These are phyloP conservation scores for Armadillidium nasatum DNA, from an alignment of 1,140 invertebrate species.

Conservation along the genomic window DNA sequence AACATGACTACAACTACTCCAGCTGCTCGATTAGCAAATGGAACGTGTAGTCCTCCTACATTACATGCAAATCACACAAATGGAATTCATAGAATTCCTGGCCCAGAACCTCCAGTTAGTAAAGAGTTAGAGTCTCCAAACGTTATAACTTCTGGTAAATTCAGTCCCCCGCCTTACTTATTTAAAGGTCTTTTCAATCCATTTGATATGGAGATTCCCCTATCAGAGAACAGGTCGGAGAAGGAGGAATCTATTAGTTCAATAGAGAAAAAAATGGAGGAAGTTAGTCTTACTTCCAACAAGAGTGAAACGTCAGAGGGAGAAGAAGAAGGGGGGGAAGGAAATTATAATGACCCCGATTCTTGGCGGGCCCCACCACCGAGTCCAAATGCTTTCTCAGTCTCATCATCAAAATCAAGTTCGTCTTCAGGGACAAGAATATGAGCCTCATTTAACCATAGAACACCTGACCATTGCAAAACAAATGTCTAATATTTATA, in stretches of 20 bases:
- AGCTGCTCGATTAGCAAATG: slow-evolving; percentile 27
- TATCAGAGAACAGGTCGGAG: background rate
- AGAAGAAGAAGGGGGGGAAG: too few relatives aligned
- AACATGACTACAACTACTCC: slow-evolving; percentile 18
- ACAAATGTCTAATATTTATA: background rate
- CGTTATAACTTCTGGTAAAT: slow-evolving; percentile 25
- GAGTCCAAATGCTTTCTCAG: background rate
- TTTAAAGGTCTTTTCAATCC: slow-evolving; percentile 26
- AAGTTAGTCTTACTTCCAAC: background rate
- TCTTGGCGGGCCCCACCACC: background rate
- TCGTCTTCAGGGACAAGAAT: background rate
- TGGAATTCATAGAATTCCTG: slow-evolving; percentile 1
- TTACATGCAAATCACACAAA: slow-evolving; percentile 24
- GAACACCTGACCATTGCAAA: background rate
- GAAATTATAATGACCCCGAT: background rate
- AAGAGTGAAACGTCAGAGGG: background rate
- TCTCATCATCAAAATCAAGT: background rate
- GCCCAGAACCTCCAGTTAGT: slow-evolving; percentile 12
- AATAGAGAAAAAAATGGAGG: background rate
- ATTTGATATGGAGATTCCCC: background rate
- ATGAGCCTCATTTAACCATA: background rate
- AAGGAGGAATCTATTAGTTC: background rate
- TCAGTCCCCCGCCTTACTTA: slow-evolving; percentile 26
- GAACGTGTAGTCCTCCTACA: slow-evolving; percentile 27
- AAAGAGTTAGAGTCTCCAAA: slow-evolving; percentile 24